phyloP scores from a whole-genome alignment of 2,797 vertebrate genomes.

The Hyperoplus immaculatus region DNA sequence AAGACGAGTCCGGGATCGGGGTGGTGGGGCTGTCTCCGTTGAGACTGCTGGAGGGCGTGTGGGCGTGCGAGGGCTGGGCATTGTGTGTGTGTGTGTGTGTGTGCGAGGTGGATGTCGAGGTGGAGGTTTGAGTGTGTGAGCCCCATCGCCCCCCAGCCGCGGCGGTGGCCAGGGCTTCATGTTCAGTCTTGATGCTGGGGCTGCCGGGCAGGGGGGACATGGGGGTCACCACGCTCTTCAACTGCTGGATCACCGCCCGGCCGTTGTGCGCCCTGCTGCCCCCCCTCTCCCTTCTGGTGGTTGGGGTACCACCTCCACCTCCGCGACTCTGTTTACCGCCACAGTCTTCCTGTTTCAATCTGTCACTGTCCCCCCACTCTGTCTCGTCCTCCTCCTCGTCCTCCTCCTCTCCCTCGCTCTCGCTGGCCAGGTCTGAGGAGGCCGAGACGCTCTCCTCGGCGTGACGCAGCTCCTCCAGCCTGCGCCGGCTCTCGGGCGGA shows the following conservation, averaged over 20 bases:
- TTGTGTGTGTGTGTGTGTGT: conserved; percentile 56
- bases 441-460: conserved; percentile 82
- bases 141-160: conserved; percentile 74
- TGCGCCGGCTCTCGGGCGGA: conserved; percentile 78
- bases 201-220: conserved; percentile 70
- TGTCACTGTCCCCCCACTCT: conserved; percentile 70
- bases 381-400: conserved; percentile 75
- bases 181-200: conserved; percentile 87
- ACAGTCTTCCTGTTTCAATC: conserved; percentile 75
- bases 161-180: conserved; percentile 66
- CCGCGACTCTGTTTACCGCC: conserved; percentile 62
- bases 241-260: conserved; percentile 88
- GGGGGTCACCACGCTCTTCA: conserved; percentile 81
- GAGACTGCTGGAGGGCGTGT: conserved; percentile 81
- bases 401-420: conserved; percentile 84
- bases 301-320: conserved; percentile 45
- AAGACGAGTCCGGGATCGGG: conserved; percentile 84
- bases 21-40: conserved; percentile 84
- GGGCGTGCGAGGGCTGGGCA: conserved; percentile 72
- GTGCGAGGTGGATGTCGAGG: conserved; percentile 3
- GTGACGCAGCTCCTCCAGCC: conserved; percentile 81
- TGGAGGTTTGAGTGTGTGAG: conserved; percentile 68
- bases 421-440: conserved; percentile 84
- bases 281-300: conserved; percentile 58
- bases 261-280: conserved; percentile 80